These are phyloP conservation scores for Steromphala cineraria DNA, from an alignment of 2,888 invertebrate species.

Conservation along the genomic window DNA sequence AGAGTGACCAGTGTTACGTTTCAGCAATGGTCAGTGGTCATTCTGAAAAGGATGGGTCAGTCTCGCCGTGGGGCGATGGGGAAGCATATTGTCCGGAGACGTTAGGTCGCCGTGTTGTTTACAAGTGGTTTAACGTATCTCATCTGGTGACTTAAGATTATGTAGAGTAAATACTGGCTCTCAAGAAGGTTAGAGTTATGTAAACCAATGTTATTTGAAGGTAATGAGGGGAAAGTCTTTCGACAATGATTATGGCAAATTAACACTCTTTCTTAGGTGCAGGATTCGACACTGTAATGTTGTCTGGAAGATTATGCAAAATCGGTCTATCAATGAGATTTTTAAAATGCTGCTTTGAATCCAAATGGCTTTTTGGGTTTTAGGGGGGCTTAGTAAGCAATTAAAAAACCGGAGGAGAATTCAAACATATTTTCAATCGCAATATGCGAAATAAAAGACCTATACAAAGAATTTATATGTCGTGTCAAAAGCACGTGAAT, in stretches of 20 bases:
- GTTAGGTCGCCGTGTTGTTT: background rate
- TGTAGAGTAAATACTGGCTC: background rate
- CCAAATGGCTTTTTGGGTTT: too few species aligned
- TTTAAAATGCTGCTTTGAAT: too few species aligned
- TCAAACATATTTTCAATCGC: too few species aligned
- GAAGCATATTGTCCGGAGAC: background rate
- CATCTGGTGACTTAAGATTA: background rate
- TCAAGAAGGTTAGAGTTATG: background rate
- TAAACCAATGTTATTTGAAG: background rate
- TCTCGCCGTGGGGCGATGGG: background rate
- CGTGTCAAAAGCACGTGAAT: too few species aligned
- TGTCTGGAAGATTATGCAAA: too few species aligned
- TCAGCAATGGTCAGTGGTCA: background rate
- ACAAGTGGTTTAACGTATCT: background rate
- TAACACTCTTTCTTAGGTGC: background rate
- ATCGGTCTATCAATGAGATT: too few species aligned
- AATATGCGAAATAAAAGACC: too few species aligned
- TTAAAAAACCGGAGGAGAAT: too few species aligned
- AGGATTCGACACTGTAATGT: too few species aligned
- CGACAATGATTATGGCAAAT: background rate
- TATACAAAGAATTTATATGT: too few species aligned
- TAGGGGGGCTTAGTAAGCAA: too few species aligned
- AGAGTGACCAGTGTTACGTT: background rate
- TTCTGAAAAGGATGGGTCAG: background rate
- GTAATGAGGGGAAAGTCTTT: background rate